Percentiles rank a stretch among this genome's conserved stretches.
phyloP scores from a whole-genome alignment of 1,140 invertebrate genomes.

The Heliconius nattereri region DNA sequence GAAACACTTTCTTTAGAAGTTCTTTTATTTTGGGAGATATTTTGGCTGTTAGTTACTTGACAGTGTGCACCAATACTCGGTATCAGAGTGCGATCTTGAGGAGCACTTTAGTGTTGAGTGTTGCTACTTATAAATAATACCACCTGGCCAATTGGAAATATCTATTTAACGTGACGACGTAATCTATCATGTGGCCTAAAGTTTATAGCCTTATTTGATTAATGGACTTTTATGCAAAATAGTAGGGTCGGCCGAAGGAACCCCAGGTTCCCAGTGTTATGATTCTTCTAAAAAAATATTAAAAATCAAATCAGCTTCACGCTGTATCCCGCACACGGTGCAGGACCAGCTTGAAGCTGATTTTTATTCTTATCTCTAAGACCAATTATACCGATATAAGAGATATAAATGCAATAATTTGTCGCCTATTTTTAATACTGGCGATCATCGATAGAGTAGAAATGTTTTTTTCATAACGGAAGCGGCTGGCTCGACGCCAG shows the following conservation, averaged over 20 bases:
- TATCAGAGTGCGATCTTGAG: not conserved
- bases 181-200: too few species aligned
- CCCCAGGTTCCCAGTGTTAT: too few species aligned
- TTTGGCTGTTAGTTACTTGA: not conserved
- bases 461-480: conserved; percentile 37
- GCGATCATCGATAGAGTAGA: conserved; percentile 33
- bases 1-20: not conserved
- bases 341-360: too few species aligned
- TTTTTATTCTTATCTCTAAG: not conserved
- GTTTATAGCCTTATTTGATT: too few species aligned
- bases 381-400: conserved; percentile 15
- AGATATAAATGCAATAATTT: conserved; percentile 36
- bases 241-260: too few species aligned
- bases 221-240: too few species aligned
- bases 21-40: not conserved
- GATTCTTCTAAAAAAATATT: too few species aligned
- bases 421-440: conserved; percentile 37
- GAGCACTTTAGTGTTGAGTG: not conserved
- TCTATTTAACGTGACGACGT: too few species aligned
- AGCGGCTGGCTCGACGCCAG: conserved; percentile 30
- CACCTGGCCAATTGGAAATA: too few species aligned
- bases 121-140: not conserved
- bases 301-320: too few species aligned
- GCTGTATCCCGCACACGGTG: too few species aligned
- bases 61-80: not conserved